A percentile compares a stretch with the other conserved stretches of the same genome.
Evolutionary conservation across 64 coral and sea anemone genomes (phyloP).

Genomic region (Montipora cactus): DNA sequence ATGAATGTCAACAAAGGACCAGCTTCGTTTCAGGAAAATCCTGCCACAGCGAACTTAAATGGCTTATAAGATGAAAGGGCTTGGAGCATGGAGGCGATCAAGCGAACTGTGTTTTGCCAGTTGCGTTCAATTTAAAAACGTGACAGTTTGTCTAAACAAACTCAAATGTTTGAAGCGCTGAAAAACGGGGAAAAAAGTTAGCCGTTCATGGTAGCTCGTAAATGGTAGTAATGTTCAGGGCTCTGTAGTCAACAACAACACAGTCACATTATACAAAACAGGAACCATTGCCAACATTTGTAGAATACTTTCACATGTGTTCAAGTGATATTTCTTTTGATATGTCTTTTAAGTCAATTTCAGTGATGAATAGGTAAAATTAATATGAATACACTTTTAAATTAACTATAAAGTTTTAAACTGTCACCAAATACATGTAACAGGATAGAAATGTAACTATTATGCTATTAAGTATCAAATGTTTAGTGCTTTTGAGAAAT

Average conservation of each 20-base stretch:
- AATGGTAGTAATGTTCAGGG: not conserved
- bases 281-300: not conserved
- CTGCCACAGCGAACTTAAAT: too few relatives aligned
- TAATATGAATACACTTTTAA: slow-evolving; percentile 2
- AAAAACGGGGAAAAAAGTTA: too few relatives aligned
- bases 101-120: too few relatives aligned
- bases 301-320: not conserved
- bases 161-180: too few relatives aligned
- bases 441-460: not conserved
- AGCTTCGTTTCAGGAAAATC: too few relatives aligned
- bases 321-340: not conserved
- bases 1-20: too few relatives aligned
- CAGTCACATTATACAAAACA: slow-evolving; percentile 4
- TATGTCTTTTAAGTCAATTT: not conserved
- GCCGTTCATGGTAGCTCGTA: too few relatives aligned
- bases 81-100: too few relatives aligned
- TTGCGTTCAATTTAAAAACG: too few relatives aligned
- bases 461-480: not conserved
- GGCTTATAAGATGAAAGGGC: too few relatives aligned
- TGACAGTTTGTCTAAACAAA: too few relatives aligned
- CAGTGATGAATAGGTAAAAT: slow-evolving; percentile 1
- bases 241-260: not conserved
- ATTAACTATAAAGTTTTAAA: too few relatives aligned
- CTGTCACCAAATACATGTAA: slow-evolving; percentile 5
- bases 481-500: not conserved